Base-by-base conservation (phyloP, 92 coral and sea anemone genomes). In the Phymanthus crucifer region DNA sequence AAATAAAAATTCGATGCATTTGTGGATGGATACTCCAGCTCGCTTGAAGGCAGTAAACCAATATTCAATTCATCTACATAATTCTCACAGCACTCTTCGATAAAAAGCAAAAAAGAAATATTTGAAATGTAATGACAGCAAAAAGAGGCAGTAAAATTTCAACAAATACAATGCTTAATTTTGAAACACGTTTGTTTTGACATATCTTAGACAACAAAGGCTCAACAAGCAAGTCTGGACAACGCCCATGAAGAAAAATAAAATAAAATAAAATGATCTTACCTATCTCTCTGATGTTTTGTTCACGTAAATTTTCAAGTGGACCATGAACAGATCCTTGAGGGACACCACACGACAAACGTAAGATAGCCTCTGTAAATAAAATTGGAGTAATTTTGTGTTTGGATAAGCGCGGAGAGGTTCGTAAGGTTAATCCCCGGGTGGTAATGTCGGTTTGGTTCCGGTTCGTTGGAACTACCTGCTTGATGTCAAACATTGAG, bases 391-490 rank as follows among this genome's bases (percentile, higher is more conserved):
- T 40, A 70, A 19, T 34, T 12, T 70, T n/a, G 16, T 61, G 33
- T 29, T 2, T 16, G 23, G 13, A 7, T 8, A 27, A 7, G 13
- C 3, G 36, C 12, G 29, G 13, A 35, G 46, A 70, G 32, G 43
- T 13, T 29, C 23, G 29, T 14, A 0, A 19, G 35, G 50, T 70
- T 31, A 19, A 0, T 32, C 27, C 32, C 32, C 78, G 66, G 78
- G 78, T 45, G 78, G 78, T 35, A 12, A 14, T 21, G 3, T 18
- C 40, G 33, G 56, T 45, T 74, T 74, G 37, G 78, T 54, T 74
- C 31, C 43, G 67, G 35, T 74, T 47, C 34, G 50, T 17, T 74
- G 37, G 2, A 74, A 32, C 78, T 27, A 74, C 78, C 78, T 74
- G 78, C 52, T 45, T 2, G 2, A 32, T 48, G 65, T 38, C 78